Evolutionary conservation across 1,140 invertebrate species (phyloP), one percentile per base, ranked within the genome.

Genomic region (Hyles euphorbiae): DNA sequence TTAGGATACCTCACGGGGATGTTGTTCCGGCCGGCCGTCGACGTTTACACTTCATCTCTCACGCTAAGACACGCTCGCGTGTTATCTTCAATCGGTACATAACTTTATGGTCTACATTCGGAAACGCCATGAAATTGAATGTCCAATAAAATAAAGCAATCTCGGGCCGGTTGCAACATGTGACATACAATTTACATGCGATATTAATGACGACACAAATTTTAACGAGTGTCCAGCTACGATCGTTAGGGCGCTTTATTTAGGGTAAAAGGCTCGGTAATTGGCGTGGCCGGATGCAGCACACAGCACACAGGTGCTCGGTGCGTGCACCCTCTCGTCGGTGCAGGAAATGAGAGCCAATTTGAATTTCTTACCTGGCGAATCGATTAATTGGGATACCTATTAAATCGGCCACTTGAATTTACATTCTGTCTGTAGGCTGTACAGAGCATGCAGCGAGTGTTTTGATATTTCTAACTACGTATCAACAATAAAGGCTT

Each of bases 241-340:
- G 68, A 74, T 78, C 74, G 74, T 81, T 82, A 79, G 76, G 71
- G 74, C 68, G 78, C 70, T 81, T 74, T 80, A 77, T 82, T 76
- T 78, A 73, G 77, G 78, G 77, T 72, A 78, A 78, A 80, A 70
- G 78, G 65, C 63, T 57, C 72, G 71, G 76, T 83, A 85, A 85
- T 85, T 83, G 82, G 78, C 72, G 70, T 63, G 67, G 69, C 74
- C 74, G 83, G 79, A 83, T 77, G 76, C 76, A 74, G 71, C 67
- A 72, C 73, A 74, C 76, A 74, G 71, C 67, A 72, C 73, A 74
- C 83, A 83, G 81, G 83, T 86, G 76, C 73, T 69, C 70, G 52
- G 62, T 64, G 72, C 74, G 70, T 71, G 78, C 72, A 66, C 74
- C 74, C 74, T 77, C 74, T 78, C 67, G 73, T 67, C 70, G 64